Conservation (phyloP, 1,140 invertebrate genomes). For the Solenopsis invicta region DNA sequence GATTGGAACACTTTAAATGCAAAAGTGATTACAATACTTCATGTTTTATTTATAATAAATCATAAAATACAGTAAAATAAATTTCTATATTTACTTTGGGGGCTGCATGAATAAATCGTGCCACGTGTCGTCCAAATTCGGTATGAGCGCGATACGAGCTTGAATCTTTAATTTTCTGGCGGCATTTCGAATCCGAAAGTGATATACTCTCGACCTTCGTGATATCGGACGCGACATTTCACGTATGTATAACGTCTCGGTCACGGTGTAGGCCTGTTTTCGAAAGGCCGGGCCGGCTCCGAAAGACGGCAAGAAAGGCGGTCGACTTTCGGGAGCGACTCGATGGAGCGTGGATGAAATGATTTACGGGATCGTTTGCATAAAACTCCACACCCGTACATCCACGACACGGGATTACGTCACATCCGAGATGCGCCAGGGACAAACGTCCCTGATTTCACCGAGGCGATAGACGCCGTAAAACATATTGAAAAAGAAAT, state of each 20-base stretch:
- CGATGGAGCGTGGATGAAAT: slow-evolving; percentile 61
- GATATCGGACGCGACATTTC: slow-evolving; percentile 28
- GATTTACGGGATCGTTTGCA: slow-evolving; percentile 61
- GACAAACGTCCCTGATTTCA: slow-evolving; percentile 38
- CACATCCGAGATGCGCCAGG: slow-evolving; percentile 49
- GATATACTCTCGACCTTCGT: slow-evolving; percentile 16
- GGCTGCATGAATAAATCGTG: background rate
- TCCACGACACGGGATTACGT: slow-evolving; percentile 45
- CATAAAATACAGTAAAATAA: no score
- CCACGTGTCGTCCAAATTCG: background rate
- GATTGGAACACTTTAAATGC: background rate
- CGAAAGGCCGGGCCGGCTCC: slow-evolving; percentile 33
- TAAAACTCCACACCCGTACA: slow-evolving; percentile 56
- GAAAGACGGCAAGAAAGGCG: slow-evolving; percentile 27
- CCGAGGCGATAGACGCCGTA: background rate
- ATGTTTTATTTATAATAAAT: background rate
- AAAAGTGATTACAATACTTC: background rate
- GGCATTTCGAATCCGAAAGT: slow-evolving; percentile 32
- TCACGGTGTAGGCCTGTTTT: slow-evolving; percentile 34
- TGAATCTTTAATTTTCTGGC: slow-evolving; percentile 24
- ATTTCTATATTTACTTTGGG: no score
- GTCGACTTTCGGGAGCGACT: slow-evolving; percentile 53
- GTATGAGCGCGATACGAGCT: background rate
- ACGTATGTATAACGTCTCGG: slow-evolving; percentile 12
- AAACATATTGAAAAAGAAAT: background rate